Evolutionary conservation across 2,797 vertebrate species (phyloP).

Genomic region (Hoplostethus atlanticus): DNA sequence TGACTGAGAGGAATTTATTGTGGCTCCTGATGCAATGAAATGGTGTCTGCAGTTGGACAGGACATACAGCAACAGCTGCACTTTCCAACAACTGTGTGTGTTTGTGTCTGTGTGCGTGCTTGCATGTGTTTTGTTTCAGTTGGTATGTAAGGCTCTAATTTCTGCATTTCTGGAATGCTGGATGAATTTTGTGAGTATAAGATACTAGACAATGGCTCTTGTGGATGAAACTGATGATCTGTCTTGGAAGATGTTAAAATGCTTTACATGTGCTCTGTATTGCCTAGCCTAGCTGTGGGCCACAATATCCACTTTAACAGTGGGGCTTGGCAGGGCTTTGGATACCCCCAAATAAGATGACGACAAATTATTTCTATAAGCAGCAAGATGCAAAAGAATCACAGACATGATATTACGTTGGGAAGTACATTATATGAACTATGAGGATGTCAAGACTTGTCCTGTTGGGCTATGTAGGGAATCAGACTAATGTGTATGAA

Average conservation of each 20-base stretch:
- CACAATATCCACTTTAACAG: slow-evolving; percentile 13
- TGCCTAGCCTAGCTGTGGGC: neutral
- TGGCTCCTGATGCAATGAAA: slow-evolving; percentile 60
- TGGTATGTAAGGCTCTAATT: slow-evolving; percentile 59
- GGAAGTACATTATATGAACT: neutral
- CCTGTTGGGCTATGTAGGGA: neutral
- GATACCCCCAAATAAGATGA: slow-evolving; percentile 10
- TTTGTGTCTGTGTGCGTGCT: slow-evolving; percentile 29
- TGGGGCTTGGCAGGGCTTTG: slow-evolving; percentile 2
- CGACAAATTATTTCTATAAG: neutral
- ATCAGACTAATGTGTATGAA: slow-evolving; percentile 1
- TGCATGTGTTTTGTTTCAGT: slow-evolving; percentile 38
- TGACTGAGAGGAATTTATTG: slow-evolving; percentile 49
- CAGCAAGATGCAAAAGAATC: slow-evolving; percentile 2
- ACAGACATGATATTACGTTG: neutral
- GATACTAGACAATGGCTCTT: slow-evolving; percentile 54
- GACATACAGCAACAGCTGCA: slow-evolving; percentile 82
- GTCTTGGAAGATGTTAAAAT: slow-evolving; percentile 32
- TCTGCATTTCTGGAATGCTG: slow-evolving; percentile 72
- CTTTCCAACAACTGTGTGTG: slow-evolving; percentile 33
- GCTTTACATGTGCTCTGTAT: slow-evolving; percentile 67
- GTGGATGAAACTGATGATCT: slow-evolving; percentile 53
- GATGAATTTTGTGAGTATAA: slow-evolving; percentile 50
- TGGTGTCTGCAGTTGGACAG: slow-evolving; percentile 69
- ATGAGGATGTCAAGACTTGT: neutral